Base-by-base conservation (phyloP, 1,140 invertebrate genomes). In the Adoxophyes honmai region DNA sequence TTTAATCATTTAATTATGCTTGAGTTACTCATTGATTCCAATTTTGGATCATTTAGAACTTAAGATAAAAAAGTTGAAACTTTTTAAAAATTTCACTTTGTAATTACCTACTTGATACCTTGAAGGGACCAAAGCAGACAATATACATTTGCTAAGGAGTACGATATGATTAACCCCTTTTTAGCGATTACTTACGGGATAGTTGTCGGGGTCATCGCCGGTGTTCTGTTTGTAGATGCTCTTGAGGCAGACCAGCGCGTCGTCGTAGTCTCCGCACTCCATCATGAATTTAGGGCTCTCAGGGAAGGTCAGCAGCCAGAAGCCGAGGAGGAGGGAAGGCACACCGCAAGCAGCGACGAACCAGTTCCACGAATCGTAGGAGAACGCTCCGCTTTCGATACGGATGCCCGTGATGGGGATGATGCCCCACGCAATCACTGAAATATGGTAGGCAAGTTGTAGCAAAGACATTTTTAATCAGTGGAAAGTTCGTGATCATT, bases 281-380 rank as follows among this genome's bases (percentile, higher is more conserved):
- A 96, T 90, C 52, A 96, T 90, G 78, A 95, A 97, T 75, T 96
- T 96, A 0, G 96, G 95, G 78, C 95, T 96, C 83, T 97, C 96
- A 2, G 95, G 96, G 86, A 97, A 95, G 18, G 92, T 90, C 55
- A 95, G 90, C 1, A 96, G 89, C 90, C 91, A 95, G 21, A 93
- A 86, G 14, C 91, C 92, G 8, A 94, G 87, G 55, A 93, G 66
- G 3, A 92, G 81, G 21, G 91, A 93, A 0, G 93, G 93, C 1
- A 94, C 66, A 1, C 92, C 91, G 72, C 93, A 94, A 0, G 93
- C 86, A 0, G 92, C 90, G 1, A 94, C 93, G 74, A 94, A 95
- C 79, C 94, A 90, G 82, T 94, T 94, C 94, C 94, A 95, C 8
- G 93, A 94, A 64, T 93, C 91, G 73, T 93, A 94, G 9, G 91